Evolutionary conservation across 2,888 invertebrate genomes (phyloP).

Genomic region (Drosophila pseudotalamancana): DNA sequence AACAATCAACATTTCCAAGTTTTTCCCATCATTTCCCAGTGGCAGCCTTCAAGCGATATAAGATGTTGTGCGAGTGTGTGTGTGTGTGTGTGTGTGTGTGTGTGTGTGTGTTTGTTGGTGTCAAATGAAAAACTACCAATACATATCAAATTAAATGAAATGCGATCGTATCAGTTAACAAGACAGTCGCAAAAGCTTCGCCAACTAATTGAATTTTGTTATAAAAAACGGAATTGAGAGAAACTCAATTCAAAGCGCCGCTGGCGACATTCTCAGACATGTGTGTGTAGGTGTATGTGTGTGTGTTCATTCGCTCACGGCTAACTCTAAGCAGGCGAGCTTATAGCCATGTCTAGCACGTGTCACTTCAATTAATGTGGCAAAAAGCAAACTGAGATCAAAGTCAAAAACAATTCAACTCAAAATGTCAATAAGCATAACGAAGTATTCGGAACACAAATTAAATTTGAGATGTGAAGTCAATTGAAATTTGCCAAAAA

Average conservation of each 20-base stretch:
- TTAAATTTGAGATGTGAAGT: constrained; percentile 23
- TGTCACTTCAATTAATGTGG: constrained; percentile 24
- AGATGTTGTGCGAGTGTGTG: background rate
- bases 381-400: constrained; percentile 34
- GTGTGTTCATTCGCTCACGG: constrained; percentile 16
- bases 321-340: constrained; percentile 16
- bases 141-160: constrained; percentile 41
- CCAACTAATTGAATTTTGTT: constrained; percentile 67
- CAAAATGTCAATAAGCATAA: constrained; percentile 17
- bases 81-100: background rate
- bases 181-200: constrained; percentile 41
- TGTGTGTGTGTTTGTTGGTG: constrained; percentile 7
- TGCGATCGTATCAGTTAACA: constrained; percentile 40
- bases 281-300: constrained; percentile 13
- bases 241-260: constrained; percentile 65
- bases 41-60: constrained; percentile 25
- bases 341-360: constrained; percentile 22
- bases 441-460: constrained; percentile 11
- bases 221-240: constrained; percentile 28
- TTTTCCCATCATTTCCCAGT: constrained; percentile 24
- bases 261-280: constrained; percentile 34
- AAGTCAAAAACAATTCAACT: constrained; percentile 36
- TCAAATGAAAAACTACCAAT: constrained; percentile 51
- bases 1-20: constrained; percentile 64
- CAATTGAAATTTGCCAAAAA: constrained; percentile 6